These are phyloP conservation scores for Scomberomorus guttatus DNA, from an alignment of 2,797 vertebrate species.

Conservation along the genomic window DNA sequence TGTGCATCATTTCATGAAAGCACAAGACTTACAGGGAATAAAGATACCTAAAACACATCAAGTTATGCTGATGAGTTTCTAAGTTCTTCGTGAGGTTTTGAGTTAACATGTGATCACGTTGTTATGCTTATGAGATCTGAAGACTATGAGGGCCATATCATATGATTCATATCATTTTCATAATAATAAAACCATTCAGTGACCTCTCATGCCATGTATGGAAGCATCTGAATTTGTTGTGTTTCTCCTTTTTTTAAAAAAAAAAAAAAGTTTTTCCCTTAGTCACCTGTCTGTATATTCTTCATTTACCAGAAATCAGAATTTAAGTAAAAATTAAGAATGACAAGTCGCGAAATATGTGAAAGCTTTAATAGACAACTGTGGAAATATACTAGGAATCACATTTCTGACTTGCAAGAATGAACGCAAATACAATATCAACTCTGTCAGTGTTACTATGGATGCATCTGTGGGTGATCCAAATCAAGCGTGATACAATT, in stretches of 20 bases:
- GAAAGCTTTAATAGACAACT: background rate
- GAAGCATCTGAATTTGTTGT: background rate
- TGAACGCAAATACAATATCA: background rate
- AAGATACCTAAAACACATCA: conserved; percentile 7
- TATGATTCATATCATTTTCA: background rate
- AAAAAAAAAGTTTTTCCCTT: too few species aligned
- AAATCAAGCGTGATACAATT: background rate
- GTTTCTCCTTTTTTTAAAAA: too few species aligned
- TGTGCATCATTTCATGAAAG: background rate
- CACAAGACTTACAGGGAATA: background rate
- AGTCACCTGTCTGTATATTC: too few species aligned
- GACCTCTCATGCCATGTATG: background rate
- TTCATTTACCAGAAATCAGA: background rate
- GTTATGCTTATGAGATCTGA: background rate
- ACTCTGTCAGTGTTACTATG: background rate
- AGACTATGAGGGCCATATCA: background rate
- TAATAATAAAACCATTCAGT: too few species aligned
- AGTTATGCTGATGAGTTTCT: background rate
- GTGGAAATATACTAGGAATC: background rate
- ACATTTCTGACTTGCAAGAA: background rate
- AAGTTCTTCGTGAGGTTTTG: conserved; percentile 8
- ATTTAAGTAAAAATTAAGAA: too few species aligned
- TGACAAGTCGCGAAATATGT: too few species aligned
- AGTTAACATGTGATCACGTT: background rate
- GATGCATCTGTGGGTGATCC: background rate